phyloP scores from a whole-genome alignment of 1,140 invertebrate species.

The Drosophila equinoxialis region DNA sequence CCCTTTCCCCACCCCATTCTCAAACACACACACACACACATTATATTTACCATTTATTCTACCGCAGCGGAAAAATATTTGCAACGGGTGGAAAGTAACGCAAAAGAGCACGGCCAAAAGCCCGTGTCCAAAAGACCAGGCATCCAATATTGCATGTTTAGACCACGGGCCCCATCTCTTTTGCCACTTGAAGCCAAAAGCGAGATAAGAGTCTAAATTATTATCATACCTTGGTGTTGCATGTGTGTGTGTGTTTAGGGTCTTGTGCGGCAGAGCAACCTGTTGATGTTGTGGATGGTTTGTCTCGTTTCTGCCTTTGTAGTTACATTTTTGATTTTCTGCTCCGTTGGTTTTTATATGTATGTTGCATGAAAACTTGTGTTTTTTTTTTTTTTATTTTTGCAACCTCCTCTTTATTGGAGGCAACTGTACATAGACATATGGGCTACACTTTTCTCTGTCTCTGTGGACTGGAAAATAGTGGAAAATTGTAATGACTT shows the following conservation, averaged over 20 bases:
- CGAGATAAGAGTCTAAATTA: constrained; percentile 77
- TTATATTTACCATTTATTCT: constrained; percentile 20
- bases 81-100: constrained; percentile 18
- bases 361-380: constrained; percentile 46
- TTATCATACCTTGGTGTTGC: constrained; percentile 56
- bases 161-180: constrained; percentile 4
- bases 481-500: constrained; percentile 49
- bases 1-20: not conserved
- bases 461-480: constrained; percentile 38
- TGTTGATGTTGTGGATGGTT: constrained; percentile 21
- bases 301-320: constrained; percentile 34
- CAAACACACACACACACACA: not conserved
- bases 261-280: constrained; percentile 16
- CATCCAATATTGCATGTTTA: constrained; percentile 69
- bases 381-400: constrained; percentile 21
- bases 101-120: constrained; percentile 11
- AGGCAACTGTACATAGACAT: constrained; percentile 49
- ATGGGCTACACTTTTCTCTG: constrained; percentile 1
- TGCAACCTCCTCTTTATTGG: constrained; percentile 22
- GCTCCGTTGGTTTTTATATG: constrained; percentile 61
- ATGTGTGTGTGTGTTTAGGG: constrained; percentile 27
- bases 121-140: constrained; percentile 39
- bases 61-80: constrained; percentile 64
- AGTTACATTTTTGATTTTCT: constrained; percentile 72
- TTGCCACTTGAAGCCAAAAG: constrained; percentile 5